These are phyloP conservation scores for Drosophila melanica DNA, from an alignment of 1,140 invertebrate genomes.

Conservation along the genomic window DNA sequence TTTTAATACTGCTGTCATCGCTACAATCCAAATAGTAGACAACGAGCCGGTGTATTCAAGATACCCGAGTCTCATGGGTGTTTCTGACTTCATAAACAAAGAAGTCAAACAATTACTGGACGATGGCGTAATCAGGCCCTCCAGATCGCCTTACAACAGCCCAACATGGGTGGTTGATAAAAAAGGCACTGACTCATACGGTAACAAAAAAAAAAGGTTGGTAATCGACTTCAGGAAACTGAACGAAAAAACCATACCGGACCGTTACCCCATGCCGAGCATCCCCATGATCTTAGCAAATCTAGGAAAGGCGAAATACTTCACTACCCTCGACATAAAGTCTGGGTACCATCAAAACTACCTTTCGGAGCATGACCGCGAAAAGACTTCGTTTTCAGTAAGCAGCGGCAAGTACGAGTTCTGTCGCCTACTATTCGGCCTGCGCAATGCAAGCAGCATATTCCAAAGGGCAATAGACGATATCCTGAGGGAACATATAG, in stretches of 20 bases:
- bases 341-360: slow-evolving; percentile 82
- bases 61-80: slow-evolving; percentile 45
- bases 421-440: slow-evolving; percentile 77
- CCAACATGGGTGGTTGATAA: slow-evolving; percentile 59
- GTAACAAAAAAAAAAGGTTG: no score
- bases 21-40: slow-evolving; percentile 16
- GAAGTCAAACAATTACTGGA: slow-evolving; percentile 44
- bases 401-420: slow-evolving; percentile 41
- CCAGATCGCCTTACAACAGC: slow-evolving; percentile 49
- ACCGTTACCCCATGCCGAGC: no score
- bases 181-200: slow-evolving; percentile 31
- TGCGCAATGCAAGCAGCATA: slow-evolving; percentile 80
- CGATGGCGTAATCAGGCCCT: slow-evolving; percentile 16
- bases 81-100: slow-evolving; percentile 38
- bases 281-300: no score
- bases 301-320: background rate
- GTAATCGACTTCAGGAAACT: no score
- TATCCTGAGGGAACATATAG: slow-evolving; percentile 32
- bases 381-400: slow-evolving; percentile 44
- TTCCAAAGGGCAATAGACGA: slow-evolving; percentile 63
- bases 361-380: slow-evolving; percentile 5
- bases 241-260: no score
- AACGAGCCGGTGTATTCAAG: slow-evolving; percentile 48
- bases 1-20: slow-evolving; percentile 34
- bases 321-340: slow-evolving; percentile 42